Evolutionary conservation across 2,113 vertebrate species (phyloP).

Genomic region (Glaucomys volans): DNA sequence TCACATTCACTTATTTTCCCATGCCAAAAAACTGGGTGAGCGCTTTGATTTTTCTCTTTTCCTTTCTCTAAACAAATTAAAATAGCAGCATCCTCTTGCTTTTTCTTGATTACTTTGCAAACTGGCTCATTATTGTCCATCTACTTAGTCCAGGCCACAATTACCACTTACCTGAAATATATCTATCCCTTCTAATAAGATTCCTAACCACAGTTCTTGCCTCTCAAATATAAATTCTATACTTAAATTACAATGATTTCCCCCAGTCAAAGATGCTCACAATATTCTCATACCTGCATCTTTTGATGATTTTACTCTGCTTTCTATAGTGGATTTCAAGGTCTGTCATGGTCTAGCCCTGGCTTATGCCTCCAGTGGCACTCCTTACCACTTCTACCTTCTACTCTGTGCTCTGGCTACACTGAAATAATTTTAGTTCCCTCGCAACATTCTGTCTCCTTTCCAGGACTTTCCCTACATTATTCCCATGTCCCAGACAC

Average conservation of each 20-base stretch:
- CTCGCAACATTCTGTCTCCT: neutral
- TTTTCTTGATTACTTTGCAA: neutral
- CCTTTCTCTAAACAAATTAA: neutral
- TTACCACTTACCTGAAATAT: neutral
- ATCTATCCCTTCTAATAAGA: neutral
- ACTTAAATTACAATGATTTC: neutral
- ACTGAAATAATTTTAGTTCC: neutral
- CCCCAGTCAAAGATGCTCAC: neutral
- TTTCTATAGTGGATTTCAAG: neutral
- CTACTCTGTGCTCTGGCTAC: neutral
- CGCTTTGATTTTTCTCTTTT: constrained; percentile 2
- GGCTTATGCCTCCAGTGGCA: neutral
- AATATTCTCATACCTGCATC: neutral
- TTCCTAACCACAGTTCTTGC: neutral
- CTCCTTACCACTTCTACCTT: neutral
- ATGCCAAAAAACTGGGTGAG: neutral
- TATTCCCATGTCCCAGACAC: neutral
- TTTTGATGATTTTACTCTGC: neutral
- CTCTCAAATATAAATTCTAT: neutral
- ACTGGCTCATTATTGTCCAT: neutral
- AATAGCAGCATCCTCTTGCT: neutral
- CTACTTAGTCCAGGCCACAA: neutral
- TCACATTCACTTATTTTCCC: neutral
- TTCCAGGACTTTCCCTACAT: neutral
- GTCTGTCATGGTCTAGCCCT: neutral